A percentile compares a stretch with the other conserved stretches of the same genome.
These are phyloP conservation scores for Stenodera caucasica DNA, from an alignment of 2,888 invertebrate species.

Conservation along the genomic window DNA sequence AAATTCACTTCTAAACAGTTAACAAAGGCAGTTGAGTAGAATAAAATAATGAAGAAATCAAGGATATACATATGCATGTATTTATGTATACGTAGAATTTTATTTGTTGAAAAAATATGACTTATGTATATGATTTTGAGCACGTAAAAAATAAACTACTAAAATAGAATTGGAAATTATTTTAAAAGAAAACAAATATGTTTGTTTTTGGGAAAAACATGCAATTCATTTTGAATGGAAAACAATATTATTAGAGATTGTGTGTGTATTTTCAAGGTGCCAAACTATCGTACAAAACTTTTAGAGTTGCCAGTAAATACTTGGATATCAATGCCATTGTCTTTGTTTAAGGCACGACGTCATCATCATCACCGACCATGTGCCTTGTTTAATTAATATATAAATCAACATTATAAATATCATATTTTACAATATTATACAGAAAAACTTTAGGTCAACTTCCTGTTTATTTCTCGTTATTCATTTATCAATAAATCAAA, in stretches of 20 bases:
- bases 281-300: not conserved
- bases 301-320: not conserved
- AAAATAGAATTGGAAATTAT: not conserved
- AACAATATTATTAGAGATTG: not conserved
- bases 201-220: not conserved
- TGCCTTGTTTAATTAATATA: not conserved
- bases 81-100: too few relatives aligned
- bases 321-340: not conserved
- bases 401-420: not conserved
- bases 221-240: not conserved
- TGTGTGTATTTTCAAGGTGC: not conserved
- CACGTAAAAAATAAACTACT: not conserved
- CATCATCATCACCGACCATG: not conserved
- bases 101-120: not conserved
- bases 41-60: not conserved
- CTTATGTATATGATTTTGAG: not conserved
- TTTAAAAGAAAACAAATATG: not conserved
- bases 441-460: not conserved
- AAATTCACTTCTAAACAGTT: not conserved
- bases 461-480: not conserved
- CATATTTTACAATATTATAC: not conserved
- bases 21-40: not conserved
- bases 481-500: conserved; percentile 4
- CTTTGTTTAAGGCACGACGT: not conserved
- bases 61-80: too few relatives aligned